Percentiles rank a stretch among this genome's conserved stretches.
Evolutionary conservation across 2,113 vertebrate species (phyloP).

Genomic region (Pseudopodoces humilis): DNA sequence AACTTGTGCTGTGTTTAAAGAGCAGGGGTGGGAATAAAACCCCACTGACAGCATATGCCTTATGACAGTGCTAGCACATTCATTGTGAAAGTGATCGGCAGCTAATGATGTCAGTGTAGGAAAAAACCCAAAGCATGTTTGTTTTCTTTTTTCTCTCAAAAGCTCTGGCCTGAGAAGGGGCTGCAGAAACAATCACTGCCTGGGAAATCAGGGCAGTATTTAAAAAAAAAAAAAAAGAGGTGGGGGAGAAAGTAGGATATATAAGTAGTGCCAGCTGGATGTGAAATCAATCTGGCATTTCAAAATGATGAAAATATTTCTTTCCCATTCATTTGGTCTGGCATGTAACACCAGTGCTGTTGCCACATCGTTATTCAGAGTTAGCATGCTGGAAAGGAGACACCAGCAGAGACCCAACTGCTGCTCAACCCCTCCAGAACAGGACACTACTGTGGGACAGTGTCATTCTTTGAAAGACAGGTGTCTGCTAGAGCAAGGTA

Average conservation of each 20-base stretch:
- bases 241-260: background rate
- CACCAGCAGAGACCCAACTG: background rate
- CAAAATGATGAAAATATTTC: slow-evolving; percentile 55
- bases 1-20: slow-evolving; percentile 30
- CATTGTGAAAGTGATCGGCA: slow-evolving; percentile 35
- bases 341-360: background rate
- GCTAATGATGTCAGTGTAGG: background rate
- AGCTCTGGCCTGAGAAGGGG: slow-evolving; percentile 21
- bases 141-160: background rate
- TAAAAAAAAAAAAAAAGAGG: background rate
- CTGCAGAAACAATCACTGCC: background rate
- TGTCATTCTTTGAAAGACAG: no score
- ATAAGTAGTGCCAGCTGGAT: background rate
- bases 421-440: background rate
- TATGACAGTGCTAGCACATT: background rate
- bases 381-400: background rate
- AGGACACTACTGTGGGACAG: background rate
- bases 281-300: slow-evolving; percentile 35
- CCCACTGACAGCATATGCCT: background rate
- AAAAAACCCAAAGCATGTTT: background rate
- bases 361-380: slow-evolving; percentile 11
- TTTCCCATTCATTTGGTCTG: slow-evolving; percentile 38
- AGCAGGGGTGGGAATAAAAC: background rate
- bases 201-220: background rate
- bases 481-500: no score